Conservation (phyloP, 1,140 invertebrate genomes). For the Brachionus angularis region DNA sequence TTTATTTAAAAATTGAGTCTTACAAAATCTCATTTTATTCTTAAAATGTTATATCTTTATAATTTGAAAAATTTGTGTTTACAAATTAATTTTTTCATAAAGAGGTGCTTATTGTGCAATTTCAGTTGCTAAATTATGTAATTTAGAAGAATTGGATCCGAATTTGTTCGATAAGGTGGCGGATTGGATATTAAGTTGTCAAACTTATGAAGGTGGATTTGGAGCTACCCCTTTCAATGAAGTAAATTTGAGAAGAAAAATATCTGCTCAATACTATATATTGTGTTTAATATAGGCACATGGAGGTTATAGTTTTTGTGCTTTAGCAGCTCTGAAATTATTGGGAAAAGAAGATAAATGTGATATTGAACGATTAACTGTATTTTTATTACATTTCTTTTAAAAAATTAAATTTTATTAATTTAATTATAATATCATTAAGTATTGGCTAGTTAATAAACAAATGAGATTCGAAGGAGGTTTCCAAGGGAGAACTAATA, state of each 20-base stretch:
- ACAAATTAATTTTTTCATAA: too few species aligned
- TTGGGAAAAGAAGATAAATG: constrained; percentile 74
- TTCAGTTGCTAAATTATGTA: constrained; percentile 79
- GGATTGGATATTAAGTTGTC: constrained; percentile 83
- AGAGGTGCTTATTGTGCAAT: constrained; percentile 90
- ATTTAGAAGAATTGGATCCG: constrained; percentile 67
- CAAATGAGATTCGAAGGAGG: constrained; percentile 87
- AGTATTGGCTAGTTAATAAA: constrained; percentile 78
- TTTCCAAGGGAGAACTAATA: constrained; percentile 84
- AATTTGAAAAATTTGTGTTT: constrained; percentile 25
- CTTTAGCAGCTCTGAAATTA: constrained; percentile 77
- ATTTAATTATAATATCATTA: constrained; percentile 41
- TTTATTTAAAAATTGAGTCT: too few species aligned
- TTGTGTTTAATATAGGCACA: too few species aligned
- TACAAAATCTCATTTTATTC: too few species aligned
- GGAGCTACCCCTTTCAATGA: constrained; percentile 86
- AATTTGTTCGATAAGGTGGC: constrained; percentile 74
- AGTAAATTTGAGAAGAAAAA: too few species aligned
- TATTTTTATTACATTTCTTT: constrained; percentile 52
- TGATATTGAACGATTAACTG: constrained; percentile 72
- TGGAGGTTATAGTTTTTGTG: constrained; percentile 96
- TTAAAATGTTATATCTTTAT: background rate
- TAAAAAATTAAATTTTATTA: background rate
- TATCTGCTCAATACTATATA: too few species aligned
- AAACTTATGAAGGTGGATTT: constrained; percentile 98